Base-by-base conservation (phyloP, 2,113 vertebrate species). In the Mystacornis crossleyi region DNA sequence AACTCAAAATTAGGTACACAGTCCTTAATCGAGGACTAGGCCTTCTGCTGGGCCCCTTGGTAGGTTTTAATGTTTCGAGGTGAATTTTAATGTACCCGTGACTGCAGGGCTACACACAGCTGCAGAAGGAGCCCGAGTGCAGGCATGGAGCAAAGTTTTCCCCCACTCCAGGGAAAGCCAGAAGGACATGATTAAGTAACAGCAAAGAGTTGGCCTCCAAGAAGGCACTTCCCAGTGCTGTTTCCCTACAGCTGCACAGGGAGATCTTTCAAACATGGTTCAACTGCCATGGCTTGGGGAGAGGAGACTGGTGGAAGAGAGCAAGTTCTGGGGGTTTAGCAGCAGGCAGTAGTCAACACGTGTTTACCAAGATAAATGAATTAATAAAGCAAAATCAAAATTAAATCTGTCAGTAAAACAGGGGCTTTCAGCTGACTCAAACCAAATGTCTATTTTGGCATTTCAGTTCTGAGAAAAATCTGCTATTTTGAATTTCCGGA, bases 351-450 rank as follows among this genome's bases (percentile, higher is more conserved):
- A 42, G 54, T 70, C 61, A 87, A 31, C 29, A 81, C 0, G 0
- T 67, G 55, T 29, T 91, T 79, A 71, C 53, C 18, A 38, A 53
- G 50, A 77, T 19, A 81, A 84, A 90, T 62, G 3, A 75, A 93
- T 57, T 78, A 78, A 89, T 62, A 87, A 79, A 87, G 16, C n/a
- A 75, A 89, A 96, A 89, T 40, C 65, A 78, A 84, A 91, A 72
- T 47, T 40, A 90, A 93, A 16, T 66, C 81, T 54, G 20, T 77
- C 65, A 47, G 50, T 75, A 90, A 74, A 86, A 33, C 51, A 38
- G 38, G 11, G 38, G 12, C 42, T 80, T 86, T 70, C 67, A 73
- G 58, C 47, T 78, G 58, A 78, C 62, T 69, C 79, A 73, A 75
- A 58, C 18, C 33, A n/a, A 85, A 74, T 36, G 9, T 69, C 62